Percentiles rank a stretch among this genome's conserved stretches.
Evolutionary conservation across 2,797 vertebrate species (phyloP).

Genomic region (Podarcis lilfordi): DNA sequence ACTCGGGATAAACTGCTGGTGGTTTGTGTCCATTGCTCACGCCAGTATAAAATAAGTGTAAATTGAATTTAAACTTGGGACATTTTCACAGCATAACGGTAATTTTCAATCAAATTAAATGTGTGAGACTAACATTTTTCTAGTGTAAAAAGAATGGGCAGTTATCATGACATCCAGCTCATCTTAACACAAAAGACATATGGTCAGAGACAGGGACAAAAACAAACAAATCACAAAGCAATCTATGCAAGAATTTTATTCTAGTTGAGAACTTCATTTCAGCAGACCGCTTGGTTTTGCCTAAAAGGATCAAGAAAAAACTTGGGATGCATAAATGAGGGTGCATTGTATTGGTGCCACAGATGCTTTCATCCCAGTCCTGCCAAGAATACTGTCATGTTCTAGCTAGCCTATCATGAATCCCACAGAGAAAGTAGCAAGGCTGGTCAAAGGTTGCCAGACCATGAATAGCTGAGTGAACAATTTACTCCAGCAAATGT

Average conservation of each 20-base stretch:
- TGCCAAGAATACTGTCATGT: too few relatives aligned
- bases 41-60: background rate
- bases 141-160: background rate
- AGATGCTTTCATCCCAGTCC: too few relatives aligned
- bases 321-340: background rate
- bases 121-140: background rate
- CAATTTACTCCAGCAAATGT: too few relatives aligned
- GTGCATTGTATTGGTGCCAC: background rate
- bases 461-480: too few relatives aligned
- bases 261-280: background rate
- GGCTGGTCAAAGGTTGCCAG: too few relatives aligned
- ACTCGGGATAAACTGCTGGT: background rate
- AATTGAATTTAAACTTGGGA: background rate
- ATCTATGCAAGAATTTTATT: background rate
- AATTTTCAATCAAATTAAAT: background rate
- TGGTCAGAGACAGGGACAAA: background rate
- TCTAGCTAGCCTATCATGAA: too few relatives aligned
- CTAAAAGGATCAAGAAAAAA: background rate
- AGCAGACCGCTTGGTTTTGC: background rate
- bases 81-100: background rate
- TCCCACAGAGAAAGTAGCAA: too few relatives aligned
- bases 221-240: background rate
- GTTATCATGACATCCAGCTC: background rate
- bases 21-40: background rate
- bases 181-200: rapidly evolving